Percentiles rank a stretch among this genome's conserved stretches.
Evolutionary conservation across 2,797 vertebrate genomes (phyloP).

Genomic region (Pogonophryne albipinna): DNA sequence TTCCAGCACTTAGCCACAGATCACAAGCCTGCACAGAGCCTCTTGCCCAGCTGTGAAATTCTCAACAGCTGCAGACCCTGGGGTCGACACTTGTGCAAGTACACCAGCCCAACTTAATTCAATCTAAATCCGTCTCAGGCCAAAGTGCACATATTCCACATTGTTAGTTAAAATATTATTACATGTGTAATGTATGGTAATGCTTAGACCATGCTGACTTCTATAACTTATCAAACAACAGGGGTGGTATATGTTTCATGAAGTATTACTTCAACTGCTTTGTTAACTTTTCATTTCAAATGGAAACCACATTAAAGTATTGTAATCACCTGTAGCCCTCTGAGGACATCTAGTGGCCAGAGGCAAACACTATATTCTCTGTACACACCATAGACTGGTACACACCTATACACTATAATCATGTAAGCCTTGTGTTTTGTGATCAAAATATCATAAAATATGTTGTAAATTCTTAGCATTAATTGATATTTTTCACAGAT

Average conservation of each 20-base stretch:
- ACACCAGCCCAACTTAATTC: constrained; percentile 45
- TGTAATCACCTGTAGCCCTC: neutral
- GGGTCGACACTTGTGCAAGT: constrained; percentile 52
- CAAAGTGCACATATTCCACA: constrained; percentile 16
- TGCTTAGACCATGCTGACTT: constrained; percentile 9
- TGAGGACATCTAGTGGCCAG: constrained; percentile 66
- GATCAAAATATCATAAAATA: neutral
- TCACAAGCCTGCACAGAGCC: constrained; percentile 47
- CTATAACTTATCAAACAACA: constrained; percentile 15
- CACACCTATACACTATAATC: neutral
- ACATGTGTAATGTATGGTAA: constrained; percentile 20
- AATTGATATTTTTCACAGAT: no score
- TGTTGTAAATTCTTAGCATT: no score
- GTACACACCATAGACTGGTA: no score
- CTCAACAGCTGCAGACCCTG: constrained; percentile 61
- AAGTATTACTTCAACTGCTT: constrained; percentile 4
- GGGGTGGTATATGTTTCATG: constrained; percentile 10
- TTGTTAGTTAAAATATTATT: neutral
- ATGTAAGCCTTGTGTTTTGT: neutral
- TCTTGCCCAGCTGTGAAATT: constrained; percentile 63
- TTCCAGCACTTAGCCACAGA: constrained; percentile 56
- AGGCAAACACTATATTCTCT: neutral
- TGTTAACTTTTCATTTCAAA: constrained; percentile 8
- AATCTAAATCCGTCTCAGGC: constrained; percentile 19
- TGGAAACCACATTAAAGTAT: neutral